These are phyloP conservation scores for Diaphora mendica DNA, from an alignment of 2,888 invertebrate genomes.

Conservation along the genomic window DNA sequence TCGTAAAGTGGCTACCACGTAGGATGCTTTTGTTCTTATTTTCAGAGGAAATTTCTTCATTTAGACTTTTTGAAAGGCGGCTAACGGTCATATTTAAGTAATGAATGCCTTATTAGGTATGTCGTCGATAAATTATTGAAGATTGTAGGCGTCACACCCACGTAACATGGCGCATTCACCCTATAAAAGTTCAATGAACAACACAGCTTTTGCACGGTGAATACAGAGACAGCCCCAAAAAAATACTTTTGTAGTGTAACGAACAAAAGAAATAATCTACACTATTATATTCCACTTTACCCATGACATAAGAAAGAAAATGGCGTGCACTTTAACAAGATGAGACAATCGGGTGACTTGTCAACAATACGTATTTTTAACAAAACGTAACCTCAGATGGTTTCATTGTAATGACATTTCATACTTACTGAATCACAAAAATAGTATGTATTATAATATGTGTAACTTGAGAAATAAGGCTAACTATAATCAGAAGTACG, in stretches of 20 bases:
- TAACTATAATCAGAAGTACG: constrained; percentile 32
- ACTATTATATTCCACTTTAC: constrained; percentile 27
- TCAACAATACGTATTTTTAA: constrained; percentile 39
- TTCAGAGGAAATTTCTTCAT: neutral
- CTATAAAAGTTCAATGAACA: constrained; percentile 64
- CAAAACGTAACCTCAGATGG: constrained; percentile 44
- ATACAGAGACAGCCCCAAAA: constrained; percentile 41
- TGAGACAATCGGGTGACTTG: constrained; percentile 32
- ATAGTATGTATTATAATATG: constrained; percentile 31
- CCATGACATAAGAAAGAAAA: constrained; percentile 36
- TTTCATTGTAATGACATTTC: constrained; percentile 31
- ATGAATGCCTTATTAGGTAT: constrained; percentile 37
- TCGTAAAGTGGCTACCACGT: constrained; percentile 4
- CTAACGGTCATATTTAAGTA: constrained; percentile 11
- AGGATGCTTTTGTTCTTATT: neutral
- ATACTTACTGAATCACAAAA: constrained; percentile 26
- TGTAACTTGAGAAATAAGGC: constrained; percentile 23
- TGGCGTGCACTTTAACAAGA: constrained; percentile 32
- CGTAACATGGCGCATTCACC: constrained; percentile 66
- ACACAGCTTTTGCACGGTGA: constrained; percentile 51
- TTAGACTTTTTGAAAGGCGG: neutral
- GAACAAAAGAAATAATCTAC: constrained; percentile 29
- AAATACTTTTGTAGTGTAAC: constrained; percentile 21
- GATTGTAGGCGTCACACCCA: constrained; percentile 64
- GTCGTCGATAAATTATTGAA: constrained; percentile 52